Conservation (phyloP, 1,140 invertebrate genomes). For the Zelostemma sp. region DNA sequence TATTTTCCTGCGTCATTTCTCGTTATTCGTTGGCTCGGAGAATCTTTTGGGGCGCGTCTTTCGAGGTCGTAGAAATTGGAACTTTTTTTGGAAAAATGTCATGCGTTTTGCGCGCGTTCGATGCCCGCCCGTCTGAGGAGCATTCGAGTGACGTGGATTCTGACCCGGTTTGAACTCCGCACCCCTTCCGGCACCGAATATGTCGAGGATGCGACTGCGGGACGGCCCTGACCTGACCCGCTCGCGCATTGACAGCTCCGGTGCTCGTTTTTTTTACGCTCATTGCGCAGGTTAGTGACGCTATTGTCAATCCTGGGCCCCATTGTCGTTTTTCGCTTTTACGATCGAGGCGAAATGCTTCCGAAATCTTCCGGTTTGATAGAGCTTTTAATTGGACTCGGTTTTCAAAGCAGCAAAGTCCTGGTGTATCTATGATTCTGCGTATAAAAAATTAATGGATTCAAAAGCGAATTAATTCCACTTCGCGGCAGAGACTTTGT, state of each 20-base stretch:
- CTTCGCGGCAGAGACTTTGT: too few species aligned
- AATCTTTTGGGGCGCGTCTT: too few species aligned
- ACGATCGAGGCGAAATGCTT: too few species aligned
- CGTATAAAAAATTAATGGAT: too few species aligned
- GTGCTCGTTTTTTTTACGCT: conserved; percentile 42
- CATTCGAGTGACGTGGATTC: conserved; percentile 48
- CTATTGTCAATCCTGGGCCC: conserved; percentile 31
- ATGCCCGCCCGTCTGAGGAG: conserved; percentile 31
- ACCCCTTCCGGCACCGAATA: conserved; percentile 46
- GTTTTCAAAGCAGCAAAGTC: too few species aligned
- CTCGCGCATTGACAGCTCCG: conserved; percentile 44
- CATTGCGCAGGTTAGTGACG: conserved; percentile 56
- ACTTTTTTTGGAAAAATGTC: too few species aligned
- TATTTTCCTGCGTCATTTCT: too few species aligned
- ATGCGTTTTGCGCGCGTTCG: conserved; percentile 17
- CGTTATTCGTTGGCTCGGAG: too few species aligned
- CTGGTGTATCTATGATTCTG: too few species aligned
- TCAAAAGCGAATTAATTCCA: too few species aligned
- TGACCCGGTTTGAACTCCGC: conserved; percentile 56
- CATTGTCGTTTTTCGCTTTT: conserved; percentile 3
- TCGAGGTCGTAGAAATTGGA: too few species aligned
- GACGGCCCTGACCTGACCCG: conserved; percentile 56
- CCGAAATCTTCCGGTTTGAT: too few species aligned
- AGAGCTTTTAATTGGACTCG: neutral
- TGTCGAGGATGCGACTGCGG: conserved; percentile 38